Evolutionary conservation across 2,113 vertebrate genomes (phyloP), one percentile per base, ranked within the genome.

Genomic region (Anser cygnoides): DNA sequence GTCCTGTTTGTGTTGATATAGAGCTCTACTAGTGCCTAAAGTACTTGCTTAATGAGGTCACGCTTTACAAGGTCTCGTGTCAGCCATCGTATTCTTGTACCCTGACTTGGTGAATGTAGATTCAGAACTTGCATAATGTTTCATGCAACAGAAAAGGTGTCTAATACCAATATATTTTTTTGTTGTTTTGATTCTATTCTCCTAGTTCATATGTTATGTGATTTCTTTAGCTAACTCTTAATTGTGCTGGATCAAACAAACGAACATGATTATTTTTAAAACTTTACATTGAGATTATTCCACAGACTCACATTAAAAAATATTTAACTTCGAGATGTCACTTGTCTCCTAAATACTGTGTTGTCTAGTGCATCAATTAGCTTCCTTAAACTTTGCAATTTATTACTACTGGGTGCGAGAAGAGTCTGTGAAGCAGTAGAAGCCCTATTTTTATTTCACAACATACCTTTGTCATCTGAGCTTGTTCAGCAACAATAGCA

Each of bases 61-160:
- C 31, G 15, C 54, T 76, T 59, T 2, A 33, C 22, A 29, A 18
- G 84, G 39, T 59, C 35, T 90, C 0, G 0, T 55, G 11, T 43
- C 75, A 58, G 10, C 39, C 21, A 0, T 49, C 26, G 49, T 41
- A 9, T 25, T 46, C 33, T 17, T 7, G 5, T 25, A 10, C 23
- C 2, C 14, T 52, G 11, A 17, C 29, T 19, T 46, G 57, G 21
- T 67, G 83, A 43, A 15, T 8, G 54, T 52, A 16, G 1, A 1
- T 59, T 65, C 52, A 70, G 37, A 44, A 16, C 25, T 44, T 26
- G 43, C 3, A 9, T 4, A 9, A 67, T 20, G 31, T 35, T 90
- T 72, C 26, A 15, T 13, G 67, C 61, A 54, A 23, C 31, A 13
- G 5, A 3, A 4, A 35, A 6, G 20, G 13, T 26, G 43, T 67